Base-by-base conservation (phyloP, 2,113 vertebrate species). In the Festucalex cinctus region DNA sequence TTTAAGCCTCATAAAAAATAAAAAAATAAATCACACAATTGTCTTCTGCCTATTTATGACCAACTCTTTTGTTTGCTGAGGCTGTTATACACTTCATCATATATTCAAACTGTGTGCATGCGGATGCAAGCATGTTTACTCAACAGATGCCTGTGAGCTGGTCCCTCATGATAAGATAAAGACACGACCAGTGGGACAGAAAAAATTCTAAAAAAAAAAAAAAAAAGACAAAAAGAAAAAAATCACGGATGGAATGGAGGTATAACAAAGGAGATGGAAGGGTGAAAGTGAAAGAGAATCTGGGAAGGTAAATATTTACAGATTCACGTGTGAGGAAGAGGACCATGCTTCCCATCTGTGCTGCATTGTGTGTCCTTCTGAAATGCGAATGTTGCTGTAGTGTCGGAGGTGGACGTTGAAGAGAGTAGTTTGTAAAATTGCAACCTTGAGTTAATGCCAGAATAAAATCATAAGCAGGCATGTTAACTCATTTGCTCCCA, bases 261-360 rank as follows among this genome's bases (percentile, higher is more conserved):
- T 76, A 62, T 73, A 48, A n/a, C 65, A 69, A 68, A 65, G 46
- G 14, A 12, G 63, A 67, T 74, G 68, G 80, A 76, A 69, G 75
- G 78, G 75, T 66, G 78, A 76, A 61, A 74, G 63, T 26, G 59
- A 82, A 81, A 74, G 53, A 82, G 80, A 86, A 88, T 90, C 83
- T 85, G 82, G 82, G 74, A 83, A 83, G 80, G 86, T 84, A 90
- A 89, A 89, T 85, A 88, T 87, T 83, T 85, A 87, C 73, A 63
- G 79, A 77, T 79, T 86, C 81, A 78, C 87, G 71, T 81, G 74
- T 67, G 28, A 20, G 75, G 84, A 68, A 78, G 81, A 82, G 70
- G 70, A 72, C 46, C 62, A 54, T 46, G 68, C 60, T 68, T 81
- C 78, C 87, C 87, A 88, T 89, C 86, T 88, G 86, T 73, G 80